Evolutionary conservation across 92 coral and sea anemone species (phyloP), one percentile per base, ranked within the genome.

Genomic region (Umimayanthus chanpuru): DNA sequence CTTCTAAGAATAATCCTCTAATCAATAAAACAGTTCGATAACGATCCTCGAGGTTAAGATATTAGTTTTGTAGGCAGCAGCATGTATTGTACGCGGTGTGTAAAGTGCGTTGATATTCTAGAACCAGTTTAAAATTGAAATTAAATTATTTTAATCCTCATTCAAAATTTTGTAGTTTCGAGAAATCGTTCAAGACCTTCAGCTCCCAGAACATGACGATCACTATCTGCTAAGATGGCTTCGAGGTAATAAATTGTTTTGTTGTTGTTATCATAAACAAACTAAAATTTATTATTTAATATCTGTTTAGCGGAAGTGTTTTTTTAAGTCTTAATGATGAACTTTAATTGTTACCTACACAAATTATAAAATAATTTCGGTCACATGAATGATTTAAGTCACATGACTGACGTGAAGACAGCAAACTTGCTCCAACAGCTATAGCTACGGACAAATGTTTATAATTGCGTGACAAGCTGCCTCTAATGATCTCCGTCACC

Each of bases 201-300:
- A 88, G 71, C 93, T 93, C 29, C 75, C 91, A 9, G 73, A 88
- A 58, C 94, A 90, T 77, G 93, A 91, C 74, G 95, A 94, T 88
- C 89, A 88, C 80, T 93, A 82, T 76, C 82, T 91, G 41, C 65
- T 94, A 39, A 89, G 98, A 93, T 94, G 98, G 98, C 95, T 94
- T 26, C 90, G 98, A 91, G 98, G 98, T 94, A 77, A 71, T 30
- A 44, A 41, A 29, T 7, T 16, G 21, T 18, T 56, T 53, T 85
- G 16, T 49, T 49, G 0, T 28, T 40, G 66, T 14, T 5, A n/a
- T 29, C 10, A 18, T 5, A 23, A 14, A 12, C 28, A 56, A 12
- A 12, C 28, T 43, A 16, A 38, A 3, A 75, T 38, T 2, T 76
- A 76, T 5, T 76, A 55, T 1, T 20, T 53, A 15, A 53, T 32